phyloP scores from a whole-genome alignment of 2,888 invertebrate genomes.

The Tupiocoris notatus region DNA sequence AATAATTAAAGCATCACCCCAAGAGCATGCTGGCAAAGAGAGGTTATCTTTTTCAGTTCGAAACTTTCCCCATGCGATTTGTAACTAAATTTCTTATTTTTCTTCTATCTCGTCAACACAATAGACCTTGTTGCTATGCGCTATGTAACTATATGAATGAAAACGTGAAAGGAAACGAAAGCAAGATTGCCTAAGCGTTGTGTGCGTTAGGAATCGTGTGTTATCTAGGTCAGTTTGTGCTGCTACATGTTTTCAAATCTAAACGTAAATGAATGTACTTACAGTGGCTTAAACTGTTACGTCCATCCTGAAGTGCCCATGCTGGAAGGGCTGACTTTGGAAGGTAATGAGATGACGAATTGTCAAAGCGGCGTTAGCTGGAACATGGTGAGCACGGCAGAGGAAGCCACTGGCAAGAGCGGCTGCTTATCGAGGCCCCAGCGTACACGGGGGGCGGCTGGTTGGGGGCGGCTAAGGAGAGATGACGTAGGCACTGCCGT shows the following conservation, averaged over 20 bases:
- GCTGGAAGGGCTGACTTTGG: slow-evolving; percentile 16
- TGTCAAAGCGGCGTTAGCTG: slow-evolving; percentile 18
- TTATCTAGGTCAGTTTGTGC: slow-evolving; percentile 28
- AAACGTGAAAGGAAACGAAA: not conserved
- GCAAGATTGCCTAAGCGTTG: not conserved
- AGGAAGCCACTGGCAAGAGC: slow-evolving; percentile 25
- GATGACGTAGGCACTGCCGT: slow-evolving; percentile 28
- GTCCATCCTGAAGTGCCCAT: slow-evolving; percentile 30
- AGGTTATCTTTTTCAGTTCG: too few relatives aligned
- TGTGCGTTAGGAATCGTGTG: not conserved
- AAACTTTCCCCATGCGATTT: too few relatives aligned
- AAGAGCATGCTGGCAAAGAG: too few relatives aligned
- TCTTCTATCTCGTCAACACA: too few relatives aligned
- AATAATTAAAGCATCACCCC: too few relatives aligned
- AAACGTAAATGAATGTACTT: too few relatives aligned
- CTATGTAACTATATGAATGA: not conserved
- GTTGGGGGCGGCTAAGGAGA: not conserved
- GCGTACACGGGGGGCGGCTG: slow-evolving; percentile 24
- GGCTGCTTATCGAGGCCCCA: not conserved
- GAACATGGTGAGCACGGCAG: slow-evolving; percentile 23
- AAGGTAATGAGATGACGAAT: slow-evolving; percentile 7
- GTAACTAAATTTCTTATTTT: too few relatives aligned
- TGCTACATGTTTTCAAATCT: too few relatives aligned
- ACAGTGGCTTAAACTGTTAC: slow-evolving; percentile 19
- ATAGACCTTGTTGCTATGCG: not conserved